These are phyloP conservation scores for Philereme transversata DNA, from an alignment of 2,888 invertebrate species.

Conservation along the genomic window DNA sequence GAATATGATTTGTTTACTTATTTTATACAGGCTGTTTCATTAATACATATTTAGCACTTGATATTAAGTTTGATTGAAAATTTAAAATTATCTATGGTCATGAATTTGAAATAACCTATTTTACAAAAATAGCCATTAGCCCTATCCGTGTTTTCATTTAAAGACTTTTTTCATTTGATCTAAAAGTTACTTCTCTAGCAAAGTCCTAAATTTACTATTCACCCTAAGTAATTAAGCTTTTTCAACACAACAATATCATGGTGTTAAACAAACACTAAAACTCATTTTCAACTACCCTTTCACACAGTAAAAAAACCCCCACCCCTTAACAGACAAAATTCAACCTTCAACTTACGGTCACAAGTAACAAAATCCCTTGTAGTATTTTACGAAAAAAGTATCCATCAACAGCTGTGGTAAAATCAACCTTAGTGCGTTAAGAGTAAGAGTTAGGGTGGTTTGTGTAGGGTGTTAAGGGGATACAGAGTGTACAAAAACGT, in stretches of 20 bases:
- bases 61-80: too few species aligned
- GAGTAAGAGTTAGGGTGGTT: slow-evolving; percentile 32
- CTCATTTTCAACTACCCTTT: slow-evolving; percentile 49
- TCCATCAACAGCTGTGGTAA: slow-evolving; percentile 1
- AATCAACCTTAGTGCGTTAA: neutral
- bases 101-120: too few species aligned
- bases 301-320: slow-evolving; percentile 15
- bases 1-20: too few species aligned
- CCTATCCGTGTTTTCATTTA: too few species aligned
- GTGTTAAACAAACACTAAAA: slow-evolving; percentile 55
- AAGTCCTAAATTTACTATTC: slow-evolving; percentile 16
- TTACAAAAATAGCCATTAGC: too few species aligned
- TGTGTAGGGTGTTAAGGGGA: slow-evolving; percentile 42
- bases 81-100: too few species aligned
- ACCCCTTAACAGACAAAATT: neutral
- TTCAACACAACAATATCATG: slow-evolving; percentile 46
- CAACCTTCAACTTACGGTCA: slow-evolving; percentile 3
- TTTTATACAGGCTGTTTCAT: too few species aligned
- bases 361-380: slow-evolving; percentile 7
- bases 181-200: neutral
- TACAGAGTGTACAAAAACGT: slow-evolving; percentile 65
- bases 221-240: slow-evolving; percentile 28
- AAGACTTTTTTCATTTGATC: too few species aligned
- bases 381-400: slow-evolving; percentile 17
- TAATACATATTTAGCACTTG: too few species aligned